These are phyloP conservation scores for Peromyscus attwateri DNA, from an alignment of 2,797 vertebrate genomes.

Conservation along the genomic window DNA sequence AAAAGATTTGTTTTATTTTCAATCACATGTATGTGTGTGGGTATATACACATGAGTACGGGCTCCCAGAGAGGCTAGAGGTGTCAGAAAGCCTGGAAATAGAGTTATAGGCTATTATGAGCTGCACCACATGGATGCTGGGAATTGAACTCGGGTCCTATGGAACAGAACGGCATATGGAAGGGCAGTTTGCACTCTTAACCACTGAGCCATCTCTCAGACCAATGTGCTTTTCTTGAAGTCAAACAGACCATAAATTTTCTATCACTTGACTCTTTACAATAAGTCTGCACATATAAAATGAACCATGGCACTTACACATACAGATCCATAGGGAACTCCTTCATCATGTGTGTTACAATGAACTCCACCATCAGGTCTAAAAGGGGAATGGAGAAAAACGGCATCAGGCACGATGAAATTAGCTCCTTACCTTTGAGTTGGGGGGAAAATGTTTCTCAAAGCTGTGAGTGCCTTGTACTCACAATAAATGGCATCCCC, in stretches of 20 bases:
- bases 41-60: neutral
- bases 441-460: neutral
- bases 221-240: constrained; percentile 1
- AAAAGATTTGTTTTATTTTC: neutral
- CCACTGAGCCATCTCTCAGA: neutral
- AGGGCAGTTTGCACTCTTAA: neutral
- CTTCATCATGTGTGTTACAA: constrained; percentile 99
- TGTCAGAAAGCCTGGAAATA: neutral
- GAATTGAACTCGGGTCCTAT: neutral
- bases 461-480: neutral
- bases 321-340: constrained; percentile 99
- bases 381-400: constrained; percentile 74
- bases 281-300: constrained; percentile 63
- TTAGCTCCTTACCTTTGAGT: constrained; percentile 5
- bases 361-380: constrained; percentile 99
- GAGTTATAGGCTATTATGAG: neutral
- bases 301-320: constrained; percentile 90
- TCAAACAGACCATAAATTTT: constrained; percentile 59
- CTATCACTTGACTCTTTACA: constrained; percentile 68
- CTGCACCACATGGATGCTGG: neutral
- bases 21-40: neutral
- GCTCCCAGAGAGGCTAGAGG: neutral
- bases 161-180: neutral
- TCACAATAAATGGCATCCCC: constrained; percentile 1
- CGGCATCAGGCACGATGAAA: constrained; percentile 62